Base-by-base conservation (phyloP, 2,113 vertebrate genomes). In the Callopanchax toddi region DNA sequence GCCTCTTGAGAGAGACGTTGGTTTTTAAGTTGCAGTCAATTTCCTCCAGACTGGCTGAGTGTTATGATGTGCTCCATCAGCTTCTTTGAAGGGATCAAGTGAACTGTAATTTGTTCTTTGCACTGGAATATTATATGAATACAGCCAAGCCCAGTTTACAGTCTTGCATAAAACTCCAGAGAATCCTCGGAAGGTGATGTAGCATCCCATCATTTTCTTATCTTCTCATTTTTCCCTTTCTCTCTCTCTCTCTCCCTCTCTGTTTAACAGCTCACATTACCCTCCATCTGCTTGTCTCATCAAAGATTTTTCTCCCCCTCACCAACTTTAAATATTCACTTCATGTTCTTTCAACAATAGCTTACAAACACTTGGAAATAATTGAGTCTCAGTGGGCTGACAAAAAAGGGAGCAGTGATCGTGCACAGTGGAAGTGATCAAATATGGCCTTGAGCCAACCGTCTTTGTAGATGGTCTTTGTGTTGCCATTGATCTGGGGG, bases 331-430 rank as follows among this genome's bases (percentile, higher is more conserved):
- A 83, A 83, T 84, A 85, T 84, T 86, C 75, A 70, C 82, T 84
- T 57, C 78, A n/a, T 81, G 76, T 76, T 91, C 87, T 89, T 91
- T 91, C 81, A 86, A 90, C 86, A 86, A 83, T 81, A 89, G 88
- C 89, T 91, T 87, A 88, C 84, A 89, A 90, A 89, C 85, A 90
- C 86, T 87, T 84, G 76, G 88, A 90, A 89, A 91, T 91, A 92
- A 92, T 92, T 91, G 86, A 83, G 87, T 92, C 89, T 87, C 91
- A 26, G 76, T 6, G 82, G 89, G 76, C 56, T 57, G 76, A 68
- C 76, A 80, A 74, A 85, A 82, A 89, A 84, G 80, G 75, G 60
- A 79, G 68, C 71, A 76, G 69, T 57, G 69, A 83, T 76, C 42
- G 73, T 48, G 61, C 59, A 22, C 67, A 82, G 80, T 81, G 84